Conservation (phyloP, 2,888 invertebrate genomes). For the Mycalesis mineus region DNA sequence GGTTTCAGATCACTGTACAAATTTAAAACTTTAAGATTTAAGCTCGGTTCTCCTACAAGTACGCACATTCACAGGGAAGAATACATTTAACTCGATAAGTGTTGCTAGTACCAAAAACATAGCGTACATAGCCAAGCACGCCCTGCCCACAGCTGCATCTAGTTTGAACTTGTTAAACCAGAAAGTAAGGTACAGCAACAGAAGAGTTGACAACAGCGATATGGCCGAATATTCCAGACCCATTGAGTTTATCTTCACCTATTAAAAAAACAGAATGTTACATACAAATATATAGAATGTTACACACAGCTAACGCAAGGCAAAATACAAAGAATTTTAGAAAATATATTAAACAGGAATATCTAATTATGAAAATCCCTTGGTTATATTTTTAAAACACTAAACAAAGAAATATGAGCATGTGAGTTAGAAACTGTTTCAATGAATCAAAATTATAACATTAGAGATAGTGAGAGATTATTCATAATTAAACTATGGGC, state of each 20-base stretch:
- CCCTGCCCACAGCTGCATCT: slow-evolving; percentile 89
- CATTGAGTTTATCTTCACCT: slow-evolving; percentile 92
- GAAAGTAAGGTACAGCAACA: slow-evolving; percentile 90
- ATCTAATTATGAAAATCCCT: slow-evolving; percentile 23
- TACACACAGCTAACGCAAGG: slow-evolving; percentile 16
- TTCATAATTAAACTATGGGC: slow-evolving; percentile 25
- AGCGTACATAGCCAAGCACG: slow-evolving; percentile 91
- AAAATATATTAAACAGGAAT: background rate
- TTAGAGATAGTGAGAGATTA: slow-evolving; percentile 9
- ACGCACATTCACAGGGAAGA: slow-evolving; percentile 93
- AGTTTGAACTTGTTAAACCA: slow-evolving; percentile 92
- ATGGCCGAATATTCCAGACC: slow-evolving; percentile 95
- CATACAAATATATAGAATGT: slow-evolving; percentile 30
- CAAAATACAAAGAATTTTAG: background rate
- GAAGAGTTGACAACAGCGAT: slow-evolving; percentile 89
- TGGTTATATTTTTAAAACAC: background rate
- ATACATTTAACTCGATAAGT: slow-evolving; percentile 94
- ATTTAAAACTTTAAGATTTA: slow-evolving; percentile 44
- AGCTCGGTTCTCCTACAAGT: slow-evolving; percentile 83
- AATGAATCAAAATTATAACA: no score
- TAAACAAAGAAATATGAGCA: no score
- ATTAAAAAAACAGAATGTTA: slow-evolving; percentile 37
- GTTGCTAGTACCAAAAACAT: slow-evolving; percentile 92
- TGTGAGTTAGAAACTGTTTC: no score
- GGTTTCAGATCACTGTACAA: slow-evolving; percentile 11